Evolutionary conservation across 2,113 vertebrate species (phyloP), one percentile per base, ranked within the genome.

Genomic region (rat (Rattus norvegicus)): DNA sequence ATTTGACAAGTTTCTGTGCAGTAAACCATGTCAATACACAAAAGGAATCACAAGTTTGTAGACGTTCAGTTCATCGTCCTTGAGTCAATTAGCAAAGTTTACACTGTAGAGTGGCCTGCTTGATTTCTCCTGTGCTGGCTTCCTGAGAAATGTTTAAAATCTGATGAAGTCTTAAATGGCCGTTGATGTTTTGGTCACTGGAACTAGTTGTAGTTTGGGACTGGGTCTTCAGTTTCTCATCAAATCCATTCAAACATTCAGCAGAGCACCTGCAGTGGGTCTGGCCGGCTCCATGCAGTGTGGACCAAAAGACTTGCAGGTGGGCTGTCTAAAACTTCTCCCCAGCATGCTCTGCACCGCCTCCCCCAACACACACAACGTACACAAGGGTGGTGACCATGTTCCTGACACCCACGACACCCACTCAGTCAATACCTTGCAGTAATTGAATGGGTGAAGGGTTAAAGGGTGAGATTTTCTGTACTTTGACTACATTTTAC

Each of bases 61-160:
- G 95, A 88, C 77, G 52, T 72, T 96, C 90, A 88, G 96, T 90
- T 94, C 81, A 89, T 92, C 90, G 75, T 61, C 33, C 54, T 86
- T 47, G 81, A 89, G 90, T 95, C 94, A 92, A 54, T 96, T 87
- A 95, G 91, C 76, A 56, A 94, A 96, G 81, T 91, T 98, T 59
- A 12, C 65, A 54, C 90, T 95, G 52, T 26, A 39, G 77, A 95
- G 61, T 36, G 30, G 67, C 86, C 92, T 22, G 5, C 73, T 20
- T 61, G 86, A 95, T 91, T 97, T 89, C 93, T 91, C 67, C 63
- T 75, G 20, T 16, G 43, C 30, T 61, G 8, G 85, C 72, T 88
- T 96, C 94, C 81, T 30, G 43, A 69, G 91, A 88, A 92, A 92
- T 92, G 39, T 88, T 97, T 96, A 59, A 80, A 92, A 83, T 61